phyloP scores from a whole-genome alignment of 2,113 vertebrate genomes.

The Naja naja region DNA sequence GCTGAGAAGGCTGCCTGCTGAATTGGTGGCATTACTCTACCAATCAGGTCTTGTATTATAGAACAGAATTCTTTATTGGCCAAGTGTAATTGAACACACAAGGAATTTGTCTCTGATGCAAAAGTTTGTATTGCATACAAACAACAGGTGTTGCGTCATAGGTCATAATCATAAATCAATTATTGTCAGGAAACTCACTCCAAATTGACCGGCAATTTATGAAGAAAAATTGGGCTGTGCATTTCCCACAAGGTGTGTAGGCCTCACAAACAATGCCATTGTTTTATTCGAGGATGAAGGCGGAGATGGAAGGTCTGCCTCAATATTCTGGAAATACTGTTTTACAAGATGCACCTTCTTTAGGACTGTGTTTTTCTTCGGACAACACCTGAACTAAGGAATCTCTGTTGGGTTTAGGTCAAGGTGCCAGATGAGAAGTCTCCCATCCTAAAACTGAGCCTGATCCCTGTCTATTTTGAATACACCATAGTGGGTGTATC shows the following conservation, averaged over 20 bases:
- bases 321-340: neutral
- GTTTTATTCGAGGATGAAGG: neutral
- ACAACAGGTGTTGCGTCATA: no score
- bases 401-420: neutral
- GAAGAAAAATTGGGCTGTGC: neutral
- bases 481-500: neutral
- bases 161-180: no score
- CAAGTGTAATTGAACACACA: no score
- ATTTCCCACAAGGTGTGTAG: neutral
- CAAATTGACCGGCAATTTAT: neutral
- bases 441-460: neutral
- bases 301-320: neutral
- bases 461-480: neutral
- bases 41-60: neutral
- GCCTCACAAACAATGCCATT: neutral
- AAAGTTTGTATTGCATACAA: no score
- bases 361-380: neutral
- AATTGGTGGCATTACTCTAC: fast-evolving
- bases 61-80: no score
- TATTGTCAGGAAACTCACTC: neutral
- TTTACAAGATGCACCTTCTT: no score
- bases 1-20: neutral
- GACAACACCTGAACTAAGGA: neutral
- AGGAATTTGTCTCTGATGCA: no score
- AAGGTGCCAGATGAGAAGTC: neutral